phyloP scores from a whole-genome alignment of 2,113 vertebrate species.

The Emberiza fucata region DNA sequence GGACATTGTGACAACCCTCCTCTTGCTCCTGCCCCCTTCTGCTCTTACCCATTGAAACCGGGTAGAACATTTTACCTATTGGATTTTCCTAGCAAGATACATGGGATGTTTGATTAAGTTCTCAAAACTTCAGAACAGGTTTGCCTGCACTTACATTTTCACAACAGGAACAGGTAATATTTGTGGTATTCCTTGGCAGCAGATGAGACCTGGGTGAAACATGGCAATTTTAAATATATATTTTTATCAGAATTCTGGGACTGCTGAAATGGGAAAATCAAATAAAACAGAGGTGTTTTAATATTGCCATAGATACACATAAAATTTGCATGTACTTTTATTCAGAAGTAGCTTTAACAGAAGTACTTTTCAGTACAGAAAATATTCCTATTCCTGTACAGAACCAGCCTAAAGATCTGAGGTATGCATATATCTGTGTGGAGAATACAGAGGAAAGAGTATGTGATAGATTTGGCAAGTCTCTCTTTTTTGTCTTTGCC shows the following conservation, averaged over 20 bases:
- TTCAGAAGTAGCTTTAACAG: neutral
- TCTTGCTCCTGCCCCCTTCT: neutral
- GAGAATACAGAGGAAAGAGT: neutral
- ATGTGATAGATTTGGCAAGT: constrained; percentile 5
- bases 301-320: neutral
- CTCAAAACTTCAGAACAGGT: neutral
- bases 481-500: neutral
- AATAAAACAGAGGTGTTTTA: neutral
- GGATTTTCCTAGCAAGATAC: neutral
- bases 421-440: neutral
- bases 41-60: neutral
- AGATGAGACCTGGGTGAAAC: neutral
- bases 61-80: neutral
- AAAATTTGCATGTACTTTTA: neutral
- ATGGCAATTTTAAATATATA: neutral
- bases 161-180: neutral
- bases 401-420: neutral
- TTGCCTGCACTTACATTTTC: neutral
- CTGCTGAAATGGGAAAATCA: neutral
- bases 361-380: neutral
- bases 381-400: neutral
- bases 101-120: neutral
- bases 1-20: neutral
- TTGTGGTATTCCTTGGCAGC: neutral
- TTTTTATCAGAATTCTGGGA: neutral